Percentiles rank a stretch among this genome's conserved stretches.
These are phyloP conservation scores for Leuctra nigra DNA, from an alignment of 2,888 invertebrate genomes.

Conservation along the genomic window DNA sequence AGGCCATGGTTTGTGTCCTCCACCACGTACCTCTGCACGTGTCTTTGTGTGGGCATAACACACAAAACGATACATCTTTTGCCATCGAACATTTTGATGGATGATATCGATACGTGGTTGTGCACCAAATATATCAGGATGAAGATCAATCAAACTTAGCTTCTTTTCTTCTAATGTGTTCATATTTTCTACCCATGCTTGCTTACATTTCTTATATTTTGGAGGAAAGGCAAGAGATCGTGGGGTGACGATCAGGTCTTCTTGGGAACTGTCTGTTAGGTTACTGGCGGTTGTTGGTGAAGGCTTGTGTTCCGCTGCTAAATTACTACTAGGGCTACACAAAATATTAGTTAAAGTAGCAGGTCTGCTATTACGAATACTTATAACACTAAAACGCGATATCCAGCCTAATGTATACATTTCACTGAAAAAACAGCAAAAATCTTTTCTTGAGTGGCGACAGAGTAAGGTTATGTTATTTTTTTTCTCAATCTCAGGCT, in stretches of 20 bases:
- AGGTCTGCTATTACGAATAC: too few relatives aligned
- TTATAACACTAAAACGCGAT: too few relatives aligned
- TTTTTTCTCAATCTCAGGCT: too few relatives aligned
- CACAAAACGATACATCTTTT: slow-evolving; percentile 70
- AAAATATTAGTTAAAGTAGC: too few relatives aligned
- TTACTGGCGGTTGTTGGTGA: too few relatives aligned
- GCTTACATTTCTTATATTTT: slow-evolving; percentile 54
- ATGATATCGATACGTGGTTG: slow-evolving; percentile 83
- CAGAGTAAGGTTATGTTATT: too few relatives aligned
- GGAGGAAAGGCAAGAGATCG: slow-evolving; percentile 32
- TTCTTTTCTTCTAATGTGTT: slow-evolving; percentile 68
- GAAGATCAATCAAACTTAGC: slow-evolving; percentile 79
- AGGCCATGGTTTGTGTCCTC: slow-evolving; percentile 93
- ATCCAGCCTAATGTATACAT: too few relatives aligned
- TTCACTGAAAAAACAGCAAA: too few relatives aligned
- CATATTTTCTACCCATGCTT: slow-evolving; percentile 83
- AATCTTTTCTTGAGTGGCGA: too few relatives aligned
- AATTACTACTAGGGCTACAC: too few relatives aligned
- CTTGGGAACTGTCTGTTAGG: too few relatives aligned
- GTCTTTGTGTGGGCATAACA: slow-evolving; percentile 72
- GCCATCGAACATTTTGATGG: slow-evolving; percentile 82
- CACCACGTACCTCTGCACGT: slow-evolving; percentile 80
- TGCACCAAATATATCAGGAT: slow-evolving; percentile 79
- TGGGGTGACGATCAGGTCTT: slow-evolving; percentile 41
- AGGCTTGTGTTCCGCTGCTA: too few relatives aligned